These are phyloP conservation scores for Sarcophaga subvicina DNA, from an alignment of 2,888 invertebrate species.

Conservation along the genomic window DNA sequence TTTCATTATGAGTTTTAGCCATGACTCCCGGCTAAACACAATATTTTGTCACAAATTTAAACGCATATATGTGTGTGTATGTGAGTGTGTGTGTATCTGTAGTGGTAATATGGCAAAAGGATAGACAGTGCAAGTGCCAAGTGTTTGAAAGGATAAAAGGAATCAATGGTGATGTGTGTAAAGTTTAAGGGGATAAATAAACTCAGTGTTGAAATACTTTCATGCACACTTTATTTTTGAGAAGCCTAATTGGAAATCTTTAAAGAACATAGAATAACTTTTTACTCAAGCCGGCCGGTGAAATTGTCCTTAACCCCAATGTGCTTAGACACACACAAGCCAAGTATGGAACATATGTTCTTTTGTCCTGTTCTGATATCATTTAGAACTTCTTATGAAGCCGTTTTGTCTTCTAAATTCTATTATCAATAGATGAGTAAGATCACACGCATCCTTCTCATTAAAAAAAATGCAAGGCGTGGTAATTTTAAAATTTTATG, in stretches of 20 bases:
- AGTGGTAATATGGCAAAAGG: background rate
- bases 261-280: background rate
- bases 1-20: constrained; percentile 60
- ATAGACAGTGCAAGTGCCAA: background rate
- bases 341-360: constrained; percentile 5
- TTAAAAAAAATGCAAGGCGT: too few species aligned
- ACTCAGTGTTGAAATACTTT: constrained; percentile 4
- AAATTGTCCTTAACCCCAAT: too few species aligned
- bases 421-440: too few species aligned
- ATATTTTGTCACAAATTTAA: constrained; percentile 24
- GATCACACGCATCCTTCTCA: too few species aligned
- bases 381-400: too few species aligned
- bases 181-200: constrained; percentile 28
- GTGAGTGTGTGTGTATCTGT: background rate
- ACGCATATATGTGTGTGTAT: background rate
- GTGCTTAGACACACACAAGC: background rate
- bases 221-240: background rate
- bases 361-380: background rate
- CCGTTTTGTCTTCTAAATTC: too few species aligned
- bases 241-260: background rate
- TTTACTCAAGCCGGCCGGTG: too few species aligned
- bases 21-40: constrained; percentile 46
- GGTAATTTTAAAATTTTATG: too few species aligned
- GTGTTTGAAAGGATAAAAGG: constrained; percentile 7
- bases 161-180: constrained; percentile 18